Base-by-base conservation (phyloP, 2,113 vertebrate species). In the Cyprinus carpio region DNA sequence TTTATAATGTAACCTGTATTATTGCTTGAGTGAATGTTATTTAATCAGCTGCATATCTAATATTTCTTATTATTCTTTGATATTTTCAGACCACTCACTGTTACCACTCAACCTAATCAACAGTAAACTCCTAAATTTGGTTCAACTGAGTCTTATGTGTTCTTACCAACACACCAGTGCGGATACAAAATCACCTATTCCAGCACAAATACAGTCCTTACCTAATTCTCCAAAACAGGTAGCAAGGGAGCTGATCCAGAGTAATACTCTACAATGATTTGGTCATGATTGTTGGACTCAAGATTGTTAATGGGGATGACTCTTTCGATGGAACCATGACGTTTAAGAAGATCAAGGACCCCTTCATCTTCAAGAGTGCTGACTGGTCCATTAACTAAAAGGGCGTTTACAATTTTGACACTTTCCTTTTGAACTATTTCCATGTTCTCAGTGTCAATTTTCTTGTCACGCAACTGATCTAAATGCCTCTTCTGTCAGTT, bases 271-370 rank as follows among this genome's bases (percentile, higher is more conserved):
- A 75, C 71, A 49, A 49, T 75, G 43, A 11, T 75, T 12, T 49
- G 72, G n/a, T 75, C 72, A n/a, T 75, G 43, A 75, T 49, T 49
- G n/a, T 25, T 25, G 40, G 72, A 75, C 40, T 75, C 72, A 27
- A n/a, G 23, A 75, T 75, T 6, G 1, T 75, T 15, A 46, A 75
- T 15, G 3, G 72, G 40, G 15, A 49, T 23, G n/a, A n/a, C n/a
- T 75, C 23, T 75, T 75, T 34, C 18, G 18, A 71, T 71, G 31
- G 34, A 72, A 72, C 69, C 34, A 71, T 65, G 62, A 65, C 11
- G 18, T 12, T 74, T 43, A 43, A 74, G 18, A 16, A 40, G 18
- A 75, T 18, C 40, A 25, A 75, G 13, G 12, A 49, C 13, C 13
- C n/a, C 74, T 27, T 75, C 74, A 27, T 51, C 15, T 12, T 51